Evolutionary conservation across 1,140 invertebrate species (phyloP), one percentile per base, ranked within the genome.

Genomic region (Drosophila mayri): DNA sequence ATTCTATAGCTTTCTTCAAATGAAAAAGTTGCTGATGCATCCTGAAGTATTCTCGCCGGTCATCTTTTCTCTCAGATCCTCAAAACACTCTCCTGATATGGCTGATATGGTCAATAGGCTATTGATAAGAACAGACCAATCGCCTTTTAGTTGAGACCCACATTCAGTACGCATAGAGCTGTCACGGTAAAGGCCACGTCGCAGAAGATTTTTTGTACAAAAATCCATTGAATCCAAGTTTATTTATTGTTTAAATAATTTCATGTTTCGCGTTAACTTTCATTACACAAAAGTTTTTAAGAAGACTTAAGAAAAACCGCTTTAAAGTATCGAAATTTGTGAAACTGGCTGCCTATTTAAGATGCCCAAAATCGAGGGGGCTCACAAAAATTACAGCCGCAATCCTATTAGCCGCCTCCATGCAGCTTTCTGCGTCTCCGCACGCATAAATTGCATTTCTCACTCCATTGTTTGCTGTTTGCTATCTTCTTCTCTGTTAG

Each of bases 401-500:
- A 81, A 81, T 81, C 78, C 78, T 76, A 81, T 81, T 81, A 80
- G 62, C 52, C 46, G 28, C 14, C 12, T 38, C 50, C 41, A 3
- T n/a, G 7, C 14, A 38, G 37, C 11, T 8, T 14, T 10, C 16
- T 8, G 4, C 22, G 40, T 10, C 38, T 37, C 22, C 37, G 35
- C 44, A 62, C 43, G 43, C 76, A 75, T 80, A 80, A 80, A 80
- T 80, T 75, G 70, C 64, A 68, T 44, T 64, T 44, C 55, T 76
- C 41, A 43, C 64, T 16, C 35, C 49, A 55, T 25, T 61, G 47
- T 70, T 37, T 43, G 40, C 57, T 62, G 49, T 62, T 70, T 77
- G 75, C 57, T 62, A 70, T 61, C 75, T 77, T 74, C 58, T 47
- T 38, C 43, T 25, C 66, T 70, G 55, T 47, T 54, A 54, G 55